Percentiles rank a stretch among this genome's conserved stretches.
phyloP scores from a whole-genome alignment of 1,140 invertebrate genomes.

The Leptinotarsa undecemlineata region DNA sequence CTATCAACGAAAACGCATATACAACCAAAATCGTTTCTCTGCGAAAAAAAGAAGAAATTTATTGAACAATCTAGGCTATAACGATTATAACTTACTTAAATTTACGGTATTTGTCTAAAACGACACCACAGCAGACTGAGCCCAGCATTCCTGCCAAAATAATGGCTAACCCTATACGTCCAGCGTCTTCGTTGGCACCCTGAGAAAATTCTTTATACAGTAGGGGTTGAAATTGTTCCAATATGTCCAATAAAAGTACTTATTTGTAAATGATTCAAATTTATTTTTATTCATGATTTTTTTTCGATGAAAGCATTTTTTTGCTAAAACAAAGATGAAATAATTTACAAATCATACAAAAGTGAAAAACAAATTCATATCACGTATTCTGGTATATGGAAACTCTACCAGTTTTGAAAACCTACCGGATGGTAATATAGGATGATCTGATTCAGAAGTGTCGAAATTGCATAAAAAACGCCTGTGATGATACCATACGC shows the following conservation, averaged over 20 bases:
- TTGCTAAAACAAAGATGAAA: too few species aligned
- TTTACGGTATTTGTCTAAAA: constrained; percentile 82
- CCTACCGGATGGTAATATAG: constrained; percentile 77
- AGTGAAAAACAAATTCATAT: too few species aligned
- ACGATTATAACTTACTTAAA: constrained; percentile 74
- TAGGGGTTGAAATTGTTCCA: too few species aligned
- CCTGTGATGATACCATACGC: constrained; percentile 93
- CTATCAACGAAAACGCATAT: constrained; percentile 80
- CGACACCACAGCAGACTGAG: constrained; percentile 83
- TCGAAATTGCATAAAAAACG: constrained; percentile 93
- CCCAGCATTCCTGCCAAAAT: constrained; percentile 88
- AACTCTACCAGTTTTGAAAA: constrained; percentile 27
- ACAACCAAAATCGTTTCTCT: constrained; percentile 87
- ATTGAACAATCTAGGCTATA: not conserved
- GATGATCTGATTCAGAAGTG: constrained; percentile 85
- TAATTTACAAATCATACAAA: too few species aligned
- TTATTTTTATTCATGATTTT: too few species aligned
- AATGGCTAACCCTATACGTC: constrained; percentile 85
- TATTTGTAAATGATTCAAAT: too few species aligned
- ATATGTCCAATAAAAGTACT: too few species aligned
- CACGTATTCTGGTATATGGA: too few species aligned
- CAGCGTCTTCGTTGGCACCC: constrained; percentile 73
- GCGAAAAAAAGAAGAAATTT: constrained; percentile 48
- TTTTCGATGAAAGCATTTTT: too few species aligned
- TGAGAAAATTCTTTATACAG: constrained; percentile 54